Evolutionary conservation across 2,888 invertebrate species (phyloP).

Genomic region (Synanthedon formicaeformis): DNA sequence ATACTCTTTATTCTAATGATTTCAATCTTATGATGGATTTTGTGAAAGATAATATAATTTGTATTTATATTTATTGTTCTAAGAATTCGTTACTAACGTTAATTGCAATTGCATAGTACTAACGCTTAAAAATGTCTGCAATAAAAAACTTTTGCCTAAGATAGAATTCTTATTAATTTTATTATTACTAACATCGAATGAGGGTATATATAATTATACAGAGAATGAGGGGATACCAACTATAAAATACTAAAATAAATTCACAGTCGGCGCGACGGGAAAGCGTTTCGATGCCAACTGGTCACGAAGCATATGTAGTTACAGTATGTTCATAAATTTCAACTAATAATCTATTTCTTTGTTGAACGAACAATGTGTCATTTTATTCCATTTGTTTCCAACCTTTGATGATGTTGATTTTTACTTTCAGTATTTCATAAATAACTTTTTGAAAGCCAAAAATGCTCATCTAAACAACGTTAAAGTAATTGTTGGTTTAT

Average conservation of each 20-base stretch:
- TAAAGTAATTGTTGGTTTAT: not conserved
- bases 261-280: slow-evolving; percentile 54
- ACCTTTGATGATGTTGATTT: not conserved
- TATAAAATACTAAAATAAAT: slow-evolving; percentile 23
- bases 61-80: too few species aligned
- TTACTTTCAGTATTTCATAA: not conserved
- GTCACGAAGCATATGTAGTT: slow-evolving; percentile 53
- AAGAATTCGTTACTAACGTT: too few species aligned
- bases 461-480: not conserved
- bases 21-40: too few species aligned
- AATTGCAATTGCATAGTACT: too few species aligned
- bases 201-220: too few species aligned
- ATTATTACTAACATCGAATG: too few species aligned
- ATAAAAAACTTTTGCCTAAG: too few species aligned
- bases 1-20: too few species aligned
- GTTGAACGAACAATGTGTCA: slow-evolving; percentile 16
- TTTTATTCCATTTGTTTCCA: not conserved
- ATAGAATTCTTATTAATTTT: too few species aligned
- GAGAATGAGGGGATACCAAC: too few species aligned
- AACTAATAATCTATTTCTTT: slow-evolving; percentile 22
- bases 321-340: slow-evolving; percentile 55
- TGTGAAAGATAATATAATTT: too few species aligned
- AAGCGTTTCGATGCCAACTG: slow-evolving; percentile 41
- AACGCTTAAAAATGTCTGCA: too few species aligned
- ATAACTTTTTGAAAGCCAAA: not conserved